Evolutionary conservation across 1,140 invertebrate genomes (phyloP).

Genomic region (Drosophila repleta): DNA sequence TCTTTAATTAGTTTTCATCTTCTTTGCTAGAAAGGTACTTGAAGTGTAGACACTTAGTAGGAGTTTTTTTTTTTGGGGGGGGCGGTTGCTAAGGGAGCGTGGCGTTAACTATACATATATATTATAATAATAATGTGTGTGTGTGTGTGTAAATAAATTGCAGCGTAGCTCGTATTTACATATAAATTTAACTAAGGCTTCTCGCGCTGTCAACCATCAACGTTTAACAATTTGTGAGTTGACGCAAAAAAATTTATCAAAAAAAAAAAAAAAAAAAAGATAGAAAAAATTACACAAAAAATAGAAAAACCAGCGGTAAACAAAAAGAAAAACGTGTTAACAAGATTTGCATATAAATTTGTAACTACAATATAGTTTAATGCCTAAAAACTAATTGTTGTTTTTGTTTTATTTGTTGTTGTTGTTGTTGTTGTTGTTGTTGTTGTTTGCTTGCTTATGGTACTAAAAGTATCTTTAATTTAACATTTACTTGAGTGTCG

Average conservation of each 20-base stretch:
- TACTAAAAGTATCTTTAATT: conserved; percentile 75
- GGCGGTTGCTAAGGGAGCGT: neutral
- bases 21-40: conserved; percentile 78
- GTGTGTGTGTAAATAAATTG: conserved; percentile 26
- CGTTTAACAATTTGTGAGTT: conserved; percentile 26
- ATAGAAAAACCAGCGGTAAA: conserved; percentile 12
- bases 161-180: conserved; percentile 37
- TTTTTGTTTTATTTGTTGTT: conserved; percentile 14
- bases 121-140: no score
- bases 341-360: conserved; percentile 33
- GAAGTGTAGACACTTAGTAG: conserved; percentile 71
- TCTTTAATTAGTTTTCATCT: conserved; percentile 29
- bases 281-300: conserved; percentile 15
- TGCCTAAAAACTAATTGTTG: conserved; percentile 29
- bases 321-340: conserved; percentile 29
- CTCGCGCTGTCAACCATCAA: conserved; percentile 1
- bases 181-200: conserved; percentile 50
- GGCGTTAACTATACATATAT: conserved; percentile 22
- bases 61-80: neutral
- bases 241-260: neutral
- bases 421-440: neutral
- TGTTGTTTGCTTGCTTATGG: conserved; percentile 23
- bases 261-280: conserved; percentile 5
- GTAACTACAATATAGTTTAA: conserved; percentile 25
- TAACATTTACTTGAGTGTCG: conserved; percentile 74